phyloP scores from a whole-genome alignment of 2,797 vertebrate species.

The Siniperca undulata region DNA sequence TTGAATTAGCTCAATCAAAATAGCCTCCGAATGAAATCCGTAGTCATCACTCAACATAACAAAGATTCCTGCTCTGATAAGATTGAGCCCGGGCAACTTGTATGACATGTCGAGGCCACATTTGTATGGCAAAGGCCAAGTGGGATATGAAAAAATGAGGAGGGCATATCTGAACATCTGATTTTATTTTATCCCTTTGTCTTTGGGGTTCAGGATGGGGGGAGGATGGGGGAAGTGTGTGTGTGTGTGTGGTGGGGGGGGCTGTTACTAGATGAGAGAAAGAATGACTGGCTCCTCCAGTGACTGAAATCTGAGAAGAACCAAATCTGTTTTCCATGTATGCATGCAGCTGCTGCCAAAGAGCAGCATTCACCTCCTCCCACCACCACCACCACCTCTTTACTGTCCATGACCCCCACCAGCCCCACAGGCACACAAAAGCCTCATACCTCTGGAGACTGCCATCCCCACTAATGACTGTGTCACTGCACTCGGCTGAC shows the following conservation, averaged over 20 bases:
- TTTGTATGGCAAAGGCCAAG: constrained; percentile 63
- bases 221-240: too few species aligned
- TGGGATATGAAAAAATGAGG: constrained; percentile 43
- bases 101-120: constrained; percentile 44
- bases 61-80: constrained; percentile 60
- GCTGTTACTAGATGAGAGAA: constrained; percentile 78
- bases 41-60: constrained; percentile 58
- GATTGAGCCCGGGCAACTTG: constrained; percentile 23
- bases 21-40: constrained; percentile 71
- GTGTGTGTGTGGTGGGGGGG: constrained; percentile 22
- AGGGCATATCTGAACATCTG: constrained; percentile 75
- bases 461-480: constrained; percentile 75
- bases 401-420: constrained; percentile 69
- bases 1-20: constrained; percentile 74
- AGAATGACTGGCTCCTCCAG: constrained; percentile 72
- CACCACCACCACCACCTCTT: constrained; percentile 61
- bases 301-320: constrained; percentile 84
- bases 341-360: constrained; percentile 83
- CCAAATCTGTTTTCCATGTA: constrained; percentile 86
- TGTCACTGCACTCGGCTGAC: constrained; percentile 67
- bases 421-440: constrained; percentile 50
- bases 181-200: constrained; percentile 81
- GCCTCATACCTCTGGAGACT: constrained; percentile 60
- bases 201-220: constrained; percentile 42
- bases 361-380: constrained; percentile 62